These are phyloP conservation scores for Agonopterix alstromeriana DNA, from an alignment of 2,888 invertebrate genomes.

Conservation along the genomic window DNA sequence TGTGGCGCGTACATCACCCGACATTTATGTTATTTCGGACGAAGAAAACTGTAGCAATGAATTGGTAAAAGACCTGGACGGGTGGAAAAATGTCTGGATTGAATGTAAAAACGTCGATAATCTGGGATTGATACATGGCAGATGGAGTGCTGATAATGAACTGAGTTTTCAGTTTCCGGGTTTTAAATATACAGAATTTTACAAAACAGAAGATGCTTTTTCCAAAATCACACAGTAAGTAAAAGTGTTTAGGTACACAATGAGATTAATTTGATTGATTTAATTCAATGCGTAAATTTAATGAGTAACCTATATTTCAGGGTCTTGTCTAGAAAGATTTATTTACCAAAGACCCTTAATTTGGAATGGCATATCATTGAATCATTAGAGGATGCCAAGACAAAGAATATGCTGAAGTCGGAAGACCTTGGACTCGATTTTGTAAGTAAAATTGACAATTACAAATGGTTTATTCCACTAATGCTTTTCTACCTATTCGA, in stretches of 20 bases:
- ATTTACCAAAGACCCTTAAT: conserved; percentile 30
- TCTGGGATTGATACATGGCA: conserved; percentile 48
- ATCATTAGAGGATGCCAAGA: conserved; percentile 16
- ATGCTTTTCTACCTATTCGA: too few relatives aligned
- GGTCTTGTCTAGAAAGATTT: conserved; percentile 35
- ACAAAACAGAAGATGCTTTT: conserved; percentile 39
- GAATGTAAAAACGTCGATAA: conserved; percentile 38
- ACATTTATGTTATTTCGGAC: conserved; percentile 33
- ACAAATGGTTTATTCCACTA: too few relatives aligned
- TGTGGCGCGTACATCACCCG: conserved; percentile 19
- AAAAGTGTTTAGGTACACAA: not conserved
- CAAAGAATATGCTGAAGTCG: conserved; percentile 16
- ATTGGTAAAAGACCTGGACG: conserved; percentile 1
- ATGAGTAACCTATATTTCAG: conserved; percentile 22
- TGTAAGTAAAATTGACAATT: conserved; percentile 23
- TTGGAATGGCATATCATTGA: conserved; percentile 45
- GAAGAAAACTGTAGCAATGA: conserved; percentile 16
- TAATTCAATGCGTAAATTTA: too few relatives aligned
- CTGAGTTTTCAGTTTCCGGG: conserved; percentile 58
- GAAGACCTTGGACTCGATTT: conserved; percentile 23
- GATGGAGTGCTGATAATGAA: conserved; percentile 24
- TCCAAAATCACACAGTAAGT: conserved; percentile 58
- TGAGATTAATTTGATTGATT: too few relatives aligned
- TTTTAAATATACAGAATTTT: conserved; percentile 46
- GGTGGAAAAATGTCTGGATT: conserved; percentile 39